Conservation (phyloP, 2,888 invertebrate genomes). For the Tanytarsus gracilentus region DNA sequence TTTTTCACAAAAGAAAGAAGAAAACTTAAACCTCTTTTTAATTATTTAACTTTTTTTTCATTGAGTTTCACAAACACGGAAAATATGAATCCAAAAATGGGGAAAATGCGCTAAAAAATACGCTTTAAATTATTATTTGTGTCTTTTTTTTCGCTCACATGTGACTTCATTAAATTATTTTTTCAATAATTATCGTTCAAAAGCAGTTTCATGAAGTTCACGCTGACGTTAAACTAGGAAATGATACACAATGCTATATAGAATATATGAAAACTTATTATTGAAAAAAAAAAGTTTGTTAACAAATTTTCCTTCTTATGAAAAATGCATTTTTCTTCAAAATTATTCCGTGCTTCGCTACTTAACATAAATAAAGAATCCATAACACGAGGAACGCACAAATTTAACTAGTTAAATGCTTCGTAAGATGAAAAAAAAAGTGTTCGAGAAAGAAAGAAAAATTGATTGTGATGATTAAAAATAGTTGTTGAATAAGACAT, state of each 20-base stretch:
- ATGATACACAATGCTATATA: slow-evolving; percentile 3
- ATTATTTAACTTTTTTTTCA: not conserved
- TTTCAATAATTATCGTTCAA: not conserved
- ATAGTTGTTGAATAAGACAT: slow-evolving; percentile 8
- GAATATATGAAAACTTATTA: not conserved
- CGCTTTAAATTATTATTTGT: slow-evolving; percentile 25
- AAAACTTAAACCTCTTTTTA: not conserved
- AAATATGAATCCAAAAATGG: slow-evolving; percentile 10
- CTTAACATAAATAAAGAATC: not conserved
- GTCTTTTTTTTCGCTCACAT: not conserved
- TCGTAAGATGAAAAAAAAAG: not conserved
- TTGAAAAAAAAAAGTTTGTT: slow-evolving; percentile 27
- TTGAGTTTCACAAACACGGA: slow-evolving; percentile 13
- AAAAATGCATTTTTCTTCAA: slow-evolving; percentile 22
- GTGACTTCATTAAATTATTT: not conserved
- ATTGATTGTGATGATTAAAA: slow-evolving; percentile 22
- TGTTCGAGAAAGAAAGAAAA: slow-evolving; percentile 15
- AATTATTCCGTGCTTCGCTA: slow-evolving; percentile 12
- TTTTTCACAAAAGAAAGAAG: not conserved
- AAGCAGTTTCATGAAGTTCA: not conserved
- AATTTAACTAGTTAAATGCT: not conserved
- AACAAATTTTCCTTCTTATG: slow-evolving; percentile 22
- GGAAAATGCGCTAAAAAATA: slow-evolving; percentile 29
- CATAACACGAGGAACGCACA: not conserved
- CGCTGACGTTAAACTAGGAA: not conserved